Conservation (phyloP, 2,797 vertebrate genomes). For the Hypotaenidia okinawae region DNA sequence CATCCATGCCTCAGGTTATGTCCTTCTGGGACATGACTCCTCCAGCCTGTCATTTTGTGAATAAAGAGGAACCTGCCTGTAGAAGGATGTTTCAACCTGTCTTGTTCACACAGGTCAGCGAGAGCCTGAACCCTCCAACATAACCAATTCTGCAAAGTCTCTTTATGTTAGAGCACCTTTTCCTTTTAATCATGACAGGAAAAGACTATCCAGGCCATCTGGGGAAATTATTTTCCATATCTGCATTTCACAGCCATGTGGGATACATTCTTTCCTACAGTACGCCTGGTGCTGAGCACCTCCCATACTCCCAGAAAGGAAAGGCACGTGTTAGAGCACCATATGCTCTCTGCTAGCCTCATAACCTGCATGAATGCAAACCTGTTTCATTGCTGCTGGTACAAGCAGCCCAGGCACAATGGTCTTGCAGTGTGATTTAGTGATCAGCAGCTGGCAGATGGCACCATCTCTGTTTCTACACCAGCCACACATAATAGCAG, state of each 20-base stretch:
- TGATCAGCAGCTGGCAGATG: background rate
- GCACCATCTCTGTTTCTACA: background rate
- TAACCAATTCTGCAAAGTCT: background rate
- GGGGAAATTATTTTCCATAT: background rate
- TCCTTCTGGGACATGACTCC: background rate
- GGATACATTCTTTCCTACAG: background rate
- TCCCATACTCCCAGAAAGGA: background rate
- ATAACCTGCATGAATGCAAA: background rate
- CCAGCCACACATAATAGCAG: background rate
- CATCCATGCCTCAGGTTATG: background rate
- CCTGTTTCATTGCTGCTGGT: background rate
- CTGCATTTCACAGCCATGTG: background rate
- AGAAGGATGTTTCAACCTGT: background rate
- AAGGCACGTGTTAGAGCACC: background rate
- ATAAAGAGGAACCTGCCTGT: background rate
- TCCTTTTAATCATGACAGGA: background rate
- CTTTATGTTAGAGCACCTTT: background rate
- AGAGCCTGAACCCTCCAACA: background rate
- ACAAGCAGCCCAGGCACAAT: background rate
- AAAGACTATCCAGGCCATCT: background rate
- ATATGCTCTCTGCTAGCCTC: background rate
- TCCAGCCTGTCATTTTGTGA: background rate
- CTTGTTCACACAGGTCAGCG: background rate
- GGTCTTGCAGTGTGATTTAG: background rate
- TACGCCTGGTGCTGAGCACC: background rate